phyloP scores from a whole-genome alignment of 2,113 vertebrate genomes.

The Psittacara wagleri region DNA sequence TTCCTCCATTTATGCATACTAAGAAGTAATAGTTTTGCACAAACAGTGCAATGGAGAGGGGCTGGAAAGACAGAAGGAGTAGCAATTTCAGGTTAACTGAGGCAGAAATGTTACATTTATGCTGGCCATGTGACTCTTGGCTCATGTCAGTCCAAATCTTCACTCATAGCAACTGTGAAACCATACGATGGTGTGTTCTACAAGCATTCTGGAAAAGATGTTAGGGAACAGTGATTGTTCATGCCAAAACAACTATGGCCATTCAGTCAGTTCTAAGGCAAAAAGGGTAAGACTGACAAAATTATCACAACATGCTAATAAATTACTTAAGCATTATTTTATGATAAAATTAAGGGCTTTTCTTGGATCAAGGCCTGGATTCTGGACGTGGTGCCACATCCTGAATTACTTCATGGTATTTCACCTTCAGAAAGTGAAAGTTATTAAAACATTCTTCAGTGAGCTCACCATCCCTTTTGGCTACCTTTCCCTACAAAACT shows the following conservation, averaged over 20 bases:
- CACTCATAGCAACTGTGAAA: background rate
- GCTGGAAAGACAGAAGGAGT: background rate
- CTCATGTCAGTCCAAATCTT: background rate
- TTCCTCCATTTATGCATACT: background rate
- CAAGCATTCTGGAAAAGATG: background rate
- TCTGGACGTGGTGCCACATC: background rate
- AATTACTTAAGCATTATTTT: background rate
- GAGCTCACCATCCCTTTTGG: background rate
- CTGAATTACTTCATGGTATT: background rate
- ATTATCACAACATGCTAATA: fast-evolving
- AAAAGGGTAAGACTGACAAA: background rate
- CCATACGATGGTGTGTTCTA: fast-evolving
- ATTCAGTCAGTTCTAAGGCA: background rate
- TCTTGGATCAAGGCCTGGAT: background rate
- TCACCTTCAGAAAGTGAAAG: background rate
- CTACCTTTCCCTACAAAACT: background rate
- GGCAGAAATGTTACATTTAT: background rate
- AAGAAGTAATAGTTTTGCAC: background rate
- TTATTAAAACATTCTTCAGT: background rate
- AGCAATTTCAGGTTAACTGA: background rate
- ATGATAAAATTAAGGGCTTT: background rate
- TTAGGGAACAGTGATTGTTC: background rate
- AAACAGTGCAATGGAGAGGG: background rate
- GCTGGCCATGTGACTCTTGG: background rate
- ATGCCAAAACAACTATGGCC: background rate